Evolutionary conservation across 2,113 vertebrate species (phyloP), one percentile per base, ranked within the genome.

Genomic region (Pluvialis apricaria): DNA sequence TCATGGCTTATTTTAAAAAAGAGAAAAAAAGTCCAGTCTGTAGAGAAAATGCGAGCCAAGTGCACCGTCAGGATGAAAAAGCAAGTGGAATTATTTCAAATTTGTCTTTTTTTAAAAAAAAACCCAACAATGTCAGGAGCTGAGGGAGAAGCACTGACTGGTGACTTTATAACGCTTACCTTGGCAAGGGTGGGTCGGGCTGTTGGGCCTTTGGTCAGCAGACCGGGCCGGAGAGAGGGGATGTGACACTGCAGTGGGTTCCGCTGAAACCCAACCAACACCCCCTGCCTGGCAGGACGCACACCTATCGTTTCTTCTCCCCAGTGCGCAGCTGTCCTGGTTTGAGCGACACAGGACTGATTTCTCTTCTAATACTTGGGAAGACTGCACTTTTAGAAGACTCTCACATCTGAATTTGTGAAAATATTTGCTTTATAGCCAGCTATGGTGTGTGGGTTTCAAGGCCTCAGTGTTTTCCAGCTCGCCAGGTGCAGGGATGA

Each of bases 261-360:
- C 29, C 66, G 51, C 45, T n/a, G 60, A 70, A 84, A 71, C 51
- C 8, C 8, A 21, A 42, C 6, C 31, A 60, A 9, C 15, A 25
- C 25, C 24, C 12, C 11, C 26, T 0, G 0, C 10, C 47, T 16
- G 42, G 31, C 40, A 73, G 18, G 58, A 47, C 1, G 0, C n/a
- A 45, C 11, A 40, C 29, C 10, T 51, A 4, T n/a, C 42, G 26
- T 52, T 55, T 79, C 19, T 58, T 31, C 58, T 81, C 24, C 25
- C 4, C 24, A 18, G 11, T 2, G 22, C 1, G 2, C 69, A 1
- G 3, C 55, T 81, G 45, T 45, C 45, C 45, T 45, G 45, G 45
- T 45, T 45, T 45, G 45, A 45, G 45, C 45, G 4, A 45, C 45
- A 45, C 45, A 45, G 45, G 45, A 45, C 45, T 45, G 19, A 45